Evolutionary conservation across 2,797 vertebrate species (phyloP), one percentile per base, ranked within the genome.

Genomic region (Picus viridis): DNA sequence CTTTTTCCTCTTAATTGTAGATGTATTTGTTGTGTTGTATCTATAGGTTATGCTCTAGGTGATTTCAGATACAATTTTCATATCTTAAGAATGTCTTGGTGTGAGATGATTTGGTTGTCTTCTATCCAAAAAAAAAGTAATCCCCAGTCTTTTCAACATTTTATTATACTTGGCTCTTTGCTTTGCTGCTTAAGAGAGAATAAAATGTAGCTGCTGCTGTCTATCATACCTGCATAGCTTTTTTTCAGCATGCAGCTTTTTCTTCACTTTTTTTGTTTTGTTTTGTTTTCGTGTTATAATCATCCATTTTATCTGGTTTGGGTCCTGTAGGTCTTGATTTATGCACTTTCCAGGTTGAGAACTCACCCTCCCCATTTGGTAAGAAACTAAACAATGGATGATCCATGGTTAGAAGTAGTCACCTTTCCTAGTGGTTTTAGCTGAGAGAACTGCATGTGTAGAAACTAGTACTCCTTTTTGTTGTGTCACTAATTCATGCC

Each of bases 271-370:
- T 96, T 93, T 98, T 98, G 12, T 51, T 12, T 51, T 51, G 27
- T 26, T 69, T 97, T 97, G 95, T 73, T 97, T 94, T 95, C 73
- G 29, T 94, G 88, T 98, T 98, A 98, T 98, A 98, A 98, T 98
- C 98, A 98, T 98, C 98, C 98, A 97, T 99, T 98, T 98, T 98
- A 98, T 99, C 98, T 99, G 99, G 98, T 99, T 99, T 99, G 99
- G 99, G 99, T 99, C 98, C 98, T 98, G 98, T 99, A 99, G 99
- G 99, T 99, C 99, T 99, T 99, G 99, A 99, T 99, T 99, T 99
- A 99, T 99, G 98, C 99, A 98, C 98, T 99, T 99, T 99, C 99
- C 99, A 99, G 98, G 98, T 99, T 98, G 99, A 99, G 98, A 99
- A 97, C 98, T 99, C 99, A 97, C 98, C 99, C 96, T 99, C 99